Base-by-base conservation (phyloP, 2,113 vertebrate genomes). In the Grammomys surdaster region DNA sequence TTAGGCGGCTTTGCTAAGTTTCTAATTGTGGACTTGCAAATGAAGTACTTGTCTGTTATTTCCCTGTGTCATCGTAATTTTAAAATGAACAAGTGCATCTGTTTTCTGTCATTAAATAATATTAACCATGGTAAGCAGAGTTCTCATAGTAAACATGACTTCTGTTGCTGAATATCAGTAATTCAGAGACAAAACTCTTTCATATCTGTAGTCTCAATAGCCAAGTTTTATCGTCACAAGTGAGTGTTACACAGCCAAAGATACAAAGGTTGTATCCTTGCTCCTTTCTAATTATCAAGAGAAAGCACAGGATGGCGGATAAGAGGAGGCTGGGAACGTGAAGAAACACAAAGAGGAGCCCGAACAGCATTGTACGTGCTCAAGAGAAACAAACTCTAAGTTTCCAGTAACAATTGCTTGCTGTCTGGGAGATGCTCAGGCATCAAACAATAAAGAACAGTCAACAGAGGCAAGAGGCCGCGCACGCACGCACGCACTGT, bases 381-480 rank as follows among this genome's bases (percentile, higher is more conserved):
- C 60, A 65, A 88, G 95, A 75, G 92, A 96, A 97, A 97, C 96
- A 96, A 88, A 97, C 40, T 36, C 73, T 33, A 97, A 93, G 87
- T 80, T 87, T 60, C 56, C 73, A 97, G 97, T 96, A 96, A 96
- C 82, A 96, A 97, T 86, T 10, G 86, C 90, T 84, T 43, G 97
- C 97, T 98, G 97, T 96, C 97, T 89, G 97, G 97, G 96, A 94
- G 88, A 97, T 85, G 95, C 93, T 94, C 91, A 95, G 82, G 95
- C 97, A 97, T 95, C 96, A 97, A 93, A 94, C 96, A 82, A 95
- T 94, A 95, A 94, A 94, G 96, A 96, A 97, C 36, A 85, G 95
- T 93, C 97, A 98, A 94, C 97, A 98, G 95, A 97, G 95, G 95
- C 26, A 5, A 95, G 97, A 97, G 90, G 97, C 88, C 86, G 19